Evolutionary conservation across 2,113 vertebrate species (phyloP).

Genomic region (Nerophis ophidion): DNA sequence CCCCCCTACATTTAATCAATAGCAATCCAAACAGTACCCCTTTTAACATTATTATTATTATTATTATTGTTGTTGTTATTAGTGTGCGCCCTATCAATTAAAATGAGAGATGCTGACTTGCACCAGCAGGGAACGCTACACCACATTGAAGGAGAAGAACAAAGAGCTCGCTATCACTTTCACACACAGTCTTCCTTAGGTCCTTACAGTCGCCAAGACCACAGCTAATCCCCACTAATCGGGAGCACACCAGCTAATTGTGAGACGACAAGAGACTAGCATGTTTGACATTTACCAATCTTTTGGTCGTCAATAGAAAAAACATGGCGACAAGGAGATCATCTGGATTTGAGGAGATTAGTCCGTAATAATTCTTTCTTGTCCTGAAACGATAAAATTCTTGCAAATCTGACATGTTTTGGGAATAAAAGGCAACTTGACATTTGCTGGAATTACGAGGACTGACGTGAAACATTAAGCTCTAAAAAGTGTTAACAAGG

Average conservation of each 20-base stretch:
- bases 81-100: no score
- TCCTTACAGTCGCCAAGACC: not conserved
- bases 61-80: no score
- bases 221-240: conserved; percentile 1
- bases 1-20: no score
- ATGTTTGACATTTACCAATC: conserved; percentile 53
- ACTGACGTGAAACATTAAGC: not conserved
- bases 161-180: no score
- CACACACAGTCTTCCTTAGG: no score
- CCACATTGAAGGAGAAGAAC: no score
- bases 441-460: not conserved
- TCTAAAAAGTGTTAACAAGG: no score
- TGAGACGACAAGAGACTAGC: conserved; percentile 29
- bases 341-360: conserved; percentile 61
- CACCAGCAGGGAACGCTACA: no score
- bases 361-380: conserved; percentile 39
- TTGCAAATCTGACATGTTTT: conserved; percentile 21
- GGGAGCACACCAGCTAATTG: conserved; percentile 20
- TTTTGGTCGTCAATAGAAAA: conserved; percentile 28
- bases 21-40: no score
- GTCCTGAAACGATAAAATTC: conserved; percentile 38
- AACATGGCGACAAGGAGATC: conserved; percentile 40
- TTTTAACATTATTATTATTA: no score
- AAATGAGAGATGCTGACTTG: no score
- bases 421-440: not conserved